phyloP scores from a whole-genome alignment of 1,140 invertebrate species.

The Sarcophaga peregrina region DNA sequence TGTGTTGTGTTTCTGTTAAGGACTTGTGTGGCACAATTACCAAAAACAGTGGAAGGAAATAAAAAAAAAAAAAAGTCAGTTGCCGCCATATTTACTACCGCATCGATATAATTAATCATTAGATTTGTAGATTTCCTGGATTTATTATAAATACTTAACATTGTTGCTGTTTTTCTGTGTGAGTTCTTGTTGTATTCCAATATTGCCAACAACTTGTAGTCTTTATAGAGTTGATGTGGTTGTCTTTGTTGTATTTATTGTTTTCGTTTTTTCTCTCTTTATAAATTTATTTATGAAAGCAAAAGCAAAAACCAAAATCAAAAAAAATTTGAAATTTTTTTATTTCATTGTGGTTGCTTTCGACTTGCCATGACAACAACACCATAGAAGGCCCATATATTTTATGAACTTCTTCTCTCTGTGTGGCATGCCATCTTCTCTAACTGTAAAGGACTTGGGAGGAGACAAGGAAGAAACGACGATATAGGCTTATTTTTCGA shows the following conservation, averaged over 20 bases:
- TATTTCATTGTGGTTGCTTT: no score
- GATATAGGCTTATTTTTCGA: slow-evolving; percentile 15
- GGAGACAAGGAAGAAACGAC: neutral
- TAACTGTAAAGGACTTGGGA: neutral
- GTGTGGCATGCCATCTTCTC: neutral
- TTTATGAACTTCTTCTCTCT: slow-evolving; percentile 23
- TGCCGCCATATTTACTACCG: slow-evolving; percentile 27
- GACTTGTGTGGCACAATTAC: no score
- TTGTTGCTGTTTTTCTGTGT: slow-evolving; percentile 1
- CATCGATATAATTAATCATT: slow-evolving; percentile 36
- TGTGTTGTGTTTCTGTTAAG: no score
- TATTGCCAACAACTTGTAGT: no score
- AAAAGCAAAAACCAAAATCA: neutral
- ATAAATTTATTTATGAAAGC: neutral
- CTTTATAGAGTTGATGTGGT: neutral
- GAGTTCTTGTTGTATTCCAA: no score
- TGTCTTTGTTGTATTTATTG: neutral
- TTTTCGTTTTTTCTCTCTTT: slow-evolving; percentile 1
- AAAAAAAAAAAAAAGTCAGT: neutral
- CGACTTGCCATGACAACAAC: no score
- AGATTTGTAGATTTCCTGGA: slow-evolving; percentile 30
- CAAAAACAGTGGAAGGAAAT: no score
- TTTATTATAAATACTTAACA: slow-evolving; percentile 38
- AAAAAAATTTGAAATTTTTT: no score
- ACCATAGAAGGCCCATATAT: slow-evolving; percentile 26